phyloP scores from a whole-genome alignment of 1,140 invertebrate genomes.

The Cyclargus thomasi region DNA sequence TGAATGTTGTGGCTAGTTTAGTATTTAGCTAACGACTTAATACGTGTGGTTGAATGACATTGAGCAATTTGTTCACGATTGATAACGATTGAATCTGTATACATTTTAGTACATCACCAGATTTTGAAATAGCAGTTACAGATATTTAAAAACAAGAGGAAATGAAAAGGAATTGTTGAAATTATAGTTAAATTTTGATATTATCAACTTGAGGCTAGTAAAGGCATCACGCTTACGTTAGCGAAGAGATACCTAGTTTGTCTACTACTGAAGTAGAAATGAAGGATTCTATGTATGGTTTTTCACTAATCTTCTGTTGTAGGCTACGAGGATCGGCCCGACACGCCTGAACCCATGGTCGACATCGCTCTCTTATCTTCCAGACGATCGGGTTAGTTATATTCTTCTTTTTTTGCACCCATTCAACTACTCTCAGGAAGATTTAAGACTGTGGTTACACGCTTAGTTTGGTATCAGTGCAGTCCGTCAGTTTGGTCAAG shows the following conservation, averaged over 20 bases:
- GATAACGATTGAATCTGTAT: background rate
- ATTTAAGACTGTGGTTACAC: no score
- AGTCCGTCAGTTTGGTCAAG: no score
- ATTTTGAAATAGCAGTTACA: no score
- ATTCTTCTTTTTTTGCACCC: background rate
- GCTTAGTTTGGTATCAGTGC: no score
- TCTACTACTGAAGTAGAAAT: no score
- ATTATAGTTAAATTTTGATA: no score
- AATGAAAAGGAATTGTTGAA: no score
- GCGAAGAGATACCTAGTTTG: no score
- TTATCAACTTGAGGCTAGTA: no score
- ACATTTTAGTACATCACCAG: background rate
- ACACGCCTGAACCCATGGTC: slow-evolving; percentile 3
- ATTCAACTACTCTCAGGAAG: no score
- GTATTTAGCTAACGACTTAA: background rate
- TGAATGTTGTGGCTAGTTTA: background rate
- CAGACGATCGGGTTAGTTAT: background rate
- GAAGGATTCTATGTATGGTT: background rate
- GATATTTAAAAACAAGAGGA: no score
- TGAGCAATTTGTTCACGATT: background rate
- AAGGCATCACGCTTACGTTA: no score
- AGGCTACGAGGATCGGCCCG: background rate
- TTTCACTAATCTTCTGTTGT: background rate
- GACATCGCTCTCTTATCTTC: slow-evolving; percentile 7
- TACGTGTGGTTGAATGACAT: background rate